These are phyloP conservation scores for Eunapius fragilis DNA, from an alignment of 37 sponge, comb jelly and placozoan genomes.

Conservation along the genomic window DNA sequence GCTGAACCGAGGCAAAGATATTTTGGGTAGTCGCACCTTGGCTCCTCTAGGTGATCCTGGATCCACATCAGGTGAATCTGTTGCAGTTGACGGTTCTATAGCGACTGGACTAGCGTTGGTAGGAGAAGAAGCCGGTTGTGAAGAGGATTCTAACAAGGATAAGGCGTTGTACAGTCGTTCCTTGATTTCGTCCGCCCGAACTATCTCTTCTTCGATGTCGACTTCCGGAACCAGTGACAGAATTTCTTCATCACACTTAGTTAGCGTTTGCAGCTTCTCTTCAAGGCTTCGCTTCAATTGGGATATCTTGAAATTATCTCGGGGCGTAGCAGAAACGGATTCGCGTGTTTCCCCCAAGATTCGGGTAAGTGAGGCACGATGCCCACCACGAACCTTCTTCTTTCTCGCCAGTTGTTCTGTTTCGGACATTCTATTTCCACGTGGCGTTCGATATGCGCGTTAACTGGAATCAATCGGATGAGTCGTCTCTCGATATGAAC, in stretches of 20 bases:
- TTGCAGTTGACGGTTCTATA: not conserved
- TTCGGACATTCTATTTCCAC: no score
- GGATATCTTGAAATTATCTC: not conserved
- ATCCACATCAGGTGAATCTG: not conserved
- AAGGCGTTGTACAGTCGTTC: not conserved
- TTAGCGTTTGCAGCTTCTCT: slow-evolving; percentile 2
- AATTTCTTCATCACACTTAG: not conserved
- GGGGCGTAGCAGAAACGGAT: not conserved
- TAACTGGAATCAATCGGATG: no score
- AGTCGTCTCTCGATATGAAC: no score
- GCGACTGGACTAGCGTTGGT: no score
- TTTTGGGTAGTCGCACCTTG: no score
- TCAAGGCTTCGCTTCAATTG: not conserved
- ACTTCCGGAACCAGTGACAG: not conserved
- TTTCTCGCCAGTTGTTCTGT: not conserved
- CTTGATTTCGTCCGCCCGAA: slow-evolving; percentile 10
- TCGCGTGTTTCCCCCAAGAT: slow-evolving; percentile 2
- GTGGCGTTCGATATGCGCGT: no score
- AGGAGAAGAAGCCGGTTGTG: no score
- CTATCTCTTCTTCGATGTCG: slow-evolving; percentile 17
- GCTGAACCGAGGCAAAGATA: not conserved
- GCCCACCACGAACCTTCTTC: not conserved
- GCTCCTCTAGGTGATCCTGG: no score
- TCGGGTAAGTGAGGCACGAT: not conserved
- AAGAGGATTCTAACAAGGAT: no score